Evolutionary conservation across 2,113 vertebrate genomes (phyloP).

Genomic region (Perca schrenkii): DNA sequence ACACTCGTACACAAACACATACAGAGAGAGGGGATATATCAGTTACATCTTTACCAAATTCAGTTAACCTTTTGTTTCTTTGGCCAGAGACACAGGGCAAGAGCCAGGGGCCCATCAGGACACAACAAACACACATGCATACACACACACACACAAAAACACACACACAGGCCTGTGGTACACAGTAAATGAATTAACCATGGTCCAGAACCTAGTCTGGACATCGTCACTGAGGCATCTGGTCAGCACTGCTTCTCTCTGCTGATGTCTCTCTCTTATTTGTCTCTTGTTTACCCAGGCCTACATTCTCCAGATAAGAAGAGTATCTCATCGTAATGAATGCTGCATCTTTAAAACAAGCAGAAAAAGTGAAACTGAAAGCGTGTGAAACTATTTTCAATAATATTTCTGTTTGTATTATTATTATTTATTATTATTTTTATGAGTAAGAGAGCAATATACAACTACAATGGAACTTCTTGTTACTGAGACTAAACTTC

Average conservation of each 20-base stretch:
- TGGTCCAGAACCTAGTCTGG: slow-evolving; percentile 74
- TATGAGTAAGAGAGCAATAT: neutral
- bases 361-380: neutral
- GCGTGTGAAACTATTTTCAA: neutral
- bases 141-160: slow-evolving; percentile 36
- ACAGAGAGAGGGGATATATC: slow-evolving; percentile 57
- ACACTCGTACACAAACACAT: slow-evolving; percentile 42
- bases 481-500: neutral
- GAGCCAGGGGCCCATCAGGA: slow-evolving; percentile 57
- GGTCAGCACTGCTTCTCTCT: slow-evolving; percentile 59
- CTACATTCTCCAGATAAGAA: slow-evolving; percentile 52
- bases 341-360: slow-evolving; percentile 1
- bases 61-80: slow-evolving; percentile 74
- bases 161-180: slow-evolving; percentile 56
- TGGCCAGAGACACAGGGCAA: slow-evolving; percentile 59
- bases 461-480: neutral
- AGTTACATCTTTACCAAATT: slow-evolving; percentile 72
- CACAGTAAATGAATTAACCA: slow-evolving; percentile 71
- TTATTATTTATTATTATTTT: neutral
- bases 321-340: slow-evolving; percentile 26
- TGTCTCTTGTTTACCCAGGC: slow-evolving; percentile 53
- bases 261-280: slow-evolving; percentile 54
- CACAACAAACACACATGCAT: slow-evolving; percentile 56
- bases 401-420: neutral
- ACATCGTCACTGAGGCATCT: slow-evolving; percentile 72